These are phyloP conservation scores for Cosmia pyralina DNA, from an alignment of 2,888 invertebrate genomes.

Conservation along the genomic window DNA sequence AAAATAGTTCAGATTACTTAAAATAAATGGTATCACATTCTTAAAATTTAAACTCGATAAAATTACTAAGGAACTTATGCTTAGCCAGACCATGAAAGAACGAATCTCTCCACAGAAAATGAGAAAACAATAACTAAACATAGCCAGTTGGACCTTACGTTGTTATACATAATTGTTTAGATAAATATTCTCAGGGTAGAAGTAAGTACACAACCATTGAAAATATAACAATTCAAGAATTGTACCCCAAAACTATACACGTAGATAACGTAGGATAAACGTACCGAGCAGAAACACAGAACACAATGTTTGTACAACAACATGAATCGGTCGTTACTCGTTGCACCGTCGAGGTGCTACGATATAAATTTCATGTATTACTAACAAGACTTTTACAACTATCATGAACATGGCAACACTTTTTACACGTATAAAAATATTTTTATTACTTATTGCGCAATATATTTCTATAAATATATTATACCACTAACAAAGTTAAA, in stretches of 20 bases:
- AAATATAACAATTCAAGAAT: conserved; percentile 75
- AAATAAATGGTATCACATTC: conserved; percentile 89
- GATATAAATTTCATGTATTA: conserved; percentile 69
- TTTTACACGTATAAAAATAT: conserved; percentile 89
- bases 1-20: conserved; percentile 84
- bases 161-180: conserved; percentile 66
- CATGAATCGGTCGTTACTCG: conserved; percentile 63
- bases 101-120: conserved; percentile 77
- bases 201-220: conserved; percentile 89
- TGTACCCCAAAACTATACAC: conserved; percentile 70
- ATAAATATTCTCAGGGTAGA: conserved; percentile 70
- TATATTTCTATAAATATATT: conserved; percentile 88
- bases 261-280: conserved; percentile 52
- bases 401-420: conserved; percentile 89
- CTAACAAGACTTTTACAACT: conserved; percentile 81
- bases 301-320: conserved; percentile 66
- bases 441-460: conserved; percentile 83
- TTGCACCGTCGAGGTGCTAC: conserved; percentile 49
- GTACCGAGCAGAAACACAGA: conserved; percentile 62
- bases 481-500: conserved; percentile 83
- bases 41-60: conserved; percentile 85
- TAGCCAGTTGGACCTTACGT: conserved; percentile 73
- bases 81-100: conserved; percentile 85
- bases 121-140: conserved; percentile 72
- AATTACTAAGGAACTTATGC: conserved; percentile 88